These are phyloP conservation scores for Diarsia dahlii DNA, from an alignment of 2,888 invertebrate genomes.

Conservation along the genomic window DNA sequence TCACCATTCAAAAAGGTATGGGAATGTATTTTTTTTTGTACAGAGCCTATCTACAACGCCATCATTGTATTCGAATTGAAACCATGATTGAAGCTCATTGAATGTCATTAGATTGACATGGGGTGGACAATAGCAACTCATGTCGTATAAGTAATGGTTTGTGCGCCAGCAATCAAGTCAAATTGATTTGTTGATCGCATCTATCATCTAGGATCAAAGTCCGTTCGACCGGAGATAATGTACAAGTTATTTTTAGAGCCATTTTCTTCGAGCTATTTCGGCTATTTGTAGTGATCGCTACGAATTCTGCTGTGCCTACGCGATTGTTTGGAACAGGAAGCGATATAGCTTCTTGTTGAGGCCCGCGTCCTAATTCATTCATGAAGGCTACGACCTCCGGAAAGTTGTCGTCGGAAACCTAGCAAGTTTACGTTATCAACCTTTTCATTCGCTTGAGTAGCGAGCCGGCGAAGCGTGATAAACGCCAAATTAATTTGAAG, in stretches of 20 bases:
- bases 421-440: slow-evolving; percentile 69
- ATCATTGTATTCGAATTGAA: slow-evolving; percentile 40
- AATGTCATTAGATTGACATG: slow-evolving; percentile 26
- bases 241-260: slow-evolving; percentile 68
- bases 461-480: slow-evolving; percentile 75
- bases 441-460: slow-evolving; percentile 60
- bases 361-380: slow-evolving; percentile 54
- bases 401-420: slow-evolving; percentile 69
- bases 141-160: slow-evolving; percentile 25
- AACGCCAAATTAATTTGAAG: slow-evolving; percentile 69
- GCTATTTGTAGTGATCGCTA: slow-evolving; percentile 47
- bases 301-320: slow-evolving; percentile 60
- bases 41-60: slow-evolving; percentile 1
- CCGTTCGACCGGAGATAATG: slow-evolving; percentile 66
- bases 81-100: slow-evolving; percentile 48
- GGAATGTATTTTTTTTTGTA: not conserved
- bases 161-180: slow-evolving; percentile 67
- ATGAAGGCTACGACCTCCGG: slow-evolving; percentile 69
- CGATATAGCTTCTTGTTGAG: slow-evolving; percentile 38
- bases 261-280: slow-evolving; percentile 65
- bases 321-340: slow-evolving; percentile 61
- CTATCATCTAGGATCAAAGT: slow-evolving; percentile 74
- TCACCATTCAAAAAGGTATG: not conserved
- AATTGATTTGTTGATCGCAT: slow-evolving; percentile 75
- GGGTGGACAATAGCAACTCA: slow-evolving; percentile 18